These are phyloP conservation scores for Axis porcinus DNA, from an alignment of 2,113 vertebrate species.

Conservation along the genomic window DNA sequence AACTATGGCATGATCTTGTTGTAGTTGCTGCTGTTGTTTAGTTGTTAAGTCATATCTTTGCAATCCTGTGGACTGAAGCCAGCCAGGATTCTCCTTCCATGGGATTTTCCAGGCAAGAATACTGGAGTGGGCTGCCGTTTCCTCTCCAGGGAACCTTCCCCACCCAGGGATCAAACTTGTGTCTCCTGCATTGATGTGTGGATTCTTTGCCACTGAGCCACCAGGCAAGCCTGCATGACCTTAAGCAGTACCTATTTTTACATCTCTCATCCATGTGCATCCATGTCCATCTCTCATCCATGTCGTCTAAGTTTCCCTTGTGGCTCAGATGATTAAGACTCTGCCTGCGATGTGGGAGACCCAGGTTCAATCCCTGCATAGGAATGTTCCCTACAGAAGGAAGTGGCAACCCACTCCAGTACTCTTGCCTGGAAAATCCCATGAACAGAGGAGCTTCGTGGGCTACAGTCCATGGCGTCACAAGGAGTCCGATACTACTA, in stretches of 20 bases:
- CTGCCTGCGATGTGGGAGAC: neutral
- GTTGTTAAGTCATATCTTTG: neutral
- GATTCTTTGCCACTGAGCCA: neutral
- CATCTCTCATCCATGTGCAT: neutral
- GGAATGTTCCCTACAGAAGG: neutral
- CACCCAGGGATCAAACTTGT: neutral
- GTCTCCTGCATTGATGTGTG: neutral
- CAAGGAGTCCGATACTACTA: neutral
- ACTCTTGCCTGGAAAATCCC: neutral
- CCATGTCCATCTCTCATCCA: neutral
- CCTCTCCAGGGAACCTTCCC: neutral
- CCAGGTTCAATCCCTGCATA: neutral
- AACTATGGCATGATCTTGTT: neutral
- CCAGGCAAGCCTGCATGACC: neutral
- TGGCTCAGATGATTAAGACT: neutral
- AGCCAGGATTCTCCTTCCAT: neutral
- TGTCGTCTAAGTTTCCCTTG: neutral
- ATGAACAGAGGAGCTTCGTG: neutral
- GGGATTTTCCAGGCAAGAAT: neutral
- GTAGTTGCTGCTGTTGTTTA: neutral
- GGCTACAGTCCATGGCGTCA: neutral
- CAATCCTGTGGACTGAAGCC: neutral
- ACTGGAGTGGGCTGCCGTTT: neutral
- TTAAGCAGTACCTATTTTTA: neutral
- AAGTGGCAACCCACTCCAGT: neutral